phyloP scores from a whole-genome alignment of 2,888 invertebrate genomes.

The Torymus texanus region DNA sequence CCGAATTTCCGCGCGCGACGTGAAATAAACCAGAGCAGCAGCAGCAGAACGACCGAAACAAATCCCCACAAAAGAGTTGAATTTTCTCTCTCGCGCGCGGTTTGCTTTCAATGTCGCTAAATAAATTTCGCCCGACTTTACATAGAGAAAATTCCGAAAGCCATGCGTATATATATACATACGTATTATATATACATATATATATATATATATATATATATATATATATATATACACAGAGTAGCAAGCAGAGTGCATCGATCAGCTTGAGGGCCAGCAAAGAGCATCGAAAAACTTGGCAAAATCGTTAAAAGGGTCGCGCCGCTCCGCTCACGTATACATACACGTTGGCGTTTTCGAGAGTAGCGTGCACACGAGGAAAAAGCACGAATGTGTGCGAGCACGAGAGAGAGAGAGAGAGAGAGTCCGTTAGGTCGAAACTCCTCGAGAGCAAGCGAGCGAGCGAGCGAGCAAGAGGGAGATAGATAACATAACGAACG shows the following conservation, averaged over 20 bases:
- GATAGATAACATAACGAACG: constrained; percentile 13
- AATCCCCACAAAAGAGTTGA: too few species aligned
- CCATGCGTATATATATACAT: too few species aligned
- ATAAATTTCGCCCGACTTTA: too few species aligned
- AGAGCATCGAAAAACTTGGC: background rate
- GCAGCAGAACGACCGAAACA: too few species aligned
- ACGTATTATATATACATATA: too few species aligned
- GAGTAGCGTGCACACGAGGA: background rate
- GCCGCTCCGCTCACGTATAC: background rate
- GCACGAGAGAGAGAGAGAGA: background rate
- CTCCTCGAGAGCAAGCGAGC: background rate
- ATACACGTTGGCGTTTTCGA: background rate
- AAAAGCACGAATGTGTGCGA: background rate
- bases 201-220: background rate
- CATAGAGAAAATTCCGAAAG: too few species aligned
- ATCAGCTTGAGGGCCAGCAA: too few species aligned
- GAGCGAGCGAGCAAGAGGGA: constrained; percentile 8
- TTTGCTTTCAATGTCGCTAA: too few species aligned
- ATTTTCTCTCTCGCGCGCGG: too few species aligned
- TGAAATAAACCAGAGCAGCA: too few species aligned
- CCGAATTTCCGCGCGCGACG: too few species aligned
- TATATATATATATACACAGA: background rate
- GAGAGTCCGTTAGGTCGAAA: constrained; percentile 39
- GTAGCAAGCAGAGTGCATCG: background rate
- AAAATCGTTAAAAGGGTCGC: constrained; percentile 1